Conservation (phyloP, 2,113 vertebrate genomes). For the Myiopsitta monachus region DNA sequence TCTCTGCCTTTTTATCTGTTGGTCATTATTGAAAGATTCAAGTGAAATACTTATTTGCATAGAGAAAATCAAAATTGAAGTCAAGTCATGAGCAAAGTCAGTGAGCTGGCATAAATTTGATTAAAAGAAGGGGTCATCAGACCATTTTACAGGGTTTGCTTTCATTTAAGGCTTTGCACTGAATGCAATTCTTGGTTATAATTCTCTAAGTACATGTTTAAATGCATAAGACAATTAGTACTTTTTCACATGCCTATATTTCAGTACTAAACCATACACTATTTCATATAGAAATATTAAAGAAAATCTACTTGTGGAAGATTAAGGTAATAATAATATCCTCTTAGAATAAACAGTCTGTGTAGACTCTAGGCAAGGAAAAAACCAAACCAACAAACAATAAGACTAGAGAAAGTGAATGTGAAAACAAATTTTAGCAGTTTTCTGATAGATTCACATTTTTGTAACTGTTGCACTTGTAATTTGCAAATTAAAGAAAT, state of each 20-base stretch:
- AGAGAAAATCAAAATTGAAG: conserved; percentile 66
- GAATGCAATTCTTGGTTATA: background rate
- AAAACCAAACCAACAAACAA: background rate
- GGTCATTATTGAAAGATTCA: conserved; percentile 64
- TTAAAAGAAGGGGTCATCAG: conserved; percentile 39
- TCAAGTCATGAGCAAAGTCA: conserved; percentile 55
- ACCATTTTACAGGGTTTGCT: conserved; percentile 35
- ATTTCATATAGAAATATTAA: background rate
- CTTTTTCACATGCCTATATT: background rate
- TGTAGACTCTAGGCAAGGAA: background rate
- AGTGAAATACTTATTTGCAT: conserved; percentile 60
- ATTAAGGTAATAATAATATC: background rate
- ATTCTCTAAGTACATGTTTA: background rate
- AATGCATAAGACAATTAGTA: background rate
- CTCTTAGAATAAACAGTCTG: background rate
- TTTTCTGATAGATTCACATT: background rate
- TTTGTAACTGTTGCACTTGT: background rate
- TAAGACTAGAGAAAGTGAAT: background rate
- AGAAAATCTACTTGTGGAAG: background rate
- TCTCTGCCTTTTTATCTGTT: conserved; percentile 61
- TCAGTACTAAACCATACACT: background rate
- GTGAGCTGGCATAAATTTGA: conserved; percentile 63
- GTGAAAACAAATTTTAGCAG: background rate
- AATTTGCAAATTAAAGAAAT: background rate
- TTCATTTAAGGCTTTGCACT: conserved; percentile 4